A percentile compares a stretch with the other conserved stretches of the same genome.
phyloP scores from a whole-genome alignment of 2,113 vertebrate genomes.

The Petaurus breviceps region DNA sequence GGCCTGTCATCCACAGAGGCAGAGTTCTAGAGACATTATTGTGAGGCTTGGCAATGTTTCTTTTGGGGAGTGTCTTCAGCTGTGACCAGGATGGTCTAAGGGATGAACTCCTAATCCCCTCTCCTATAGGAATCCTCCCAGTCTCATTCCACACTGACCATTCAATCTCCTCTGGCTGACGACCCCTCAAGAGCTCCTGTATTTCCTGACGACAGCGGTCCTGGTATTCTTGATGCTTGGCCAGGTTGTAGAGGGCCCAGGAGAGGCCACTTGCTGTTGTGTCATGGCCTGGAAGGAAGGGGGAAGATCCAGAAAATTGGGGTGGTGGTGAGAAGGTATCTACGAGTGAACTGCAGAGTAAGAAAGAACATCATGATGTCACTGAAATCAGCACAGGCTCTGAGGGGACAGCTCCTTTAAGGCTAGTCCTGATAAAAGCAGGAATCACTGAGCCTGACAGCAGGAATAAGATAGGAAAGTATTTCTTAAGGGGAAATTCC shows the following conservation, averaged over 20 bases:
- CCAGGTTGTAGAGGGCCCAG: constrained; percentile 69
- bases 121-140: neutral
- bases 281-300: constrained; percentile 46
- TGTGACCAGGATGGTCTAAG: neutral
- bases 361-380: neutral
- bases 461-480: neutral
- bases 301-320: neutral
- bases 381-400: neutral
- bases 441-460: neutral
- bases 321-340: neutral
- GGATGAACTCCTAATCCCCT: too few species aligned
- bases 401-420: neutral
- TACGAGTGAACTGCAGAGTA: neutral
- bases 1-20: neutral
- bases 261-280: constrained; percentile 68
- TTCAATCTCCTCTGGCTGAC: constrained; percentile 65
- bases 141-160: constrained; percentile 53
- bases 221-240: constrained; percentile 58
- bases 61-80: neutral
- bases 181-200: constrained; percentile 43
- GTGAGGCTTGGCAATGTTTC: neutral
- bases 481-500: neutral
- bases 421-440: neutral
- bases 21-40: neutral
- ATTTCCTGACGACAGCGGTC: constrained; percentile 66